These are phyloP conservation scores for Alces alces DNA, from an alignment of 2,113 vertebrate species.

Conservation along the genomic window DNA sequence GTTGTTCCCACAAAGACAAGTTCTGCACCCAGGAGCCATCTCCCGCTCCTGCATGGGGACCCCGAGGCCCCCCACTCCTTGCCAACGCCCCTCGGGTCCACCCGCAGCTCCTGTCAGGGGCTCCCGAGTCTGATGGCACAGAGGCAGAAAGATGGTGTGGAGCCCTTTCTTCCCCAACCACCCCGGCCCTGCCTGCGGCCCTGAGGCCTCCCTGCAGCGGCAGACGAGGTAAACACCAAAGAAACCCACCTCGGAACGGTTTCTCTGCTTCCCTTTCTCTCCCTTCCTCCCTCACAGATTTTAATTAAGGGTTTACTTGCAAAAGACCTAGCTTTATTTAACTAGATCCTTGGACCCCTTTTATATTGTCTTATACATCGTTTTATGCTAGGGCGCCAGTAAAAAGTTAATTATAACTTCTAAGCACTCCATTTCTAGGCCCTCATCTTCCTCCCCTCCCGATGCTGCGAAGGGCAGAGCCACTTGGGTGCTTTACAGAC, in stretches of 20 bases:
- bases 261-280: background rate
- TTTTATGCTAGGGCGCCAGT: constrained; percentile 1
- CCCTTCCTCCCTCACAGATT: background rate
- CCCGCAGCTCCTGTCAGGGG: background rate
- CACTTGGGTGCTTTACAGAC: background rate
- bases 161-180: fast-evolving
- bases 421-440: constrained; percentile 11
- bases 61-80: background rate
- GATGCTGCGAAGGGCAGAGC: background rate
- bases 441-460: background rate
- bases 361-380: constrained; percentile 39
- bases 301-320: constrained; percentile 71
- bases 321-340: constrained; percentile 47
- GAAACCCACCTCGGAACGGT: background rate
- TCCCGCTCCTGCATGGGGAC: background rate
- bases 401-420: constrained; percentile 71
- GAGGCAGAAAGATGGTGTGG: fast-evolving
- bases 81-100: background rate
- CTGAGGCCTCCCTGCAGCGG: fast-evolving
- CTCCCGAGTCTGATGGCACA: fast-evolving
- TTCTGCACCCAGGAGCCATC: background rate
- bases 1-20: fast-evolving
- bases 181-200: fast-evolving
- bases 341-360: constrained; percentile 58
- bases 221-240: background rate